Evolutionary conservation across 2,797 vertebrate genomes (phyloP), one percentile per base, ranked within the genome.

Genomic region (Acipenser ruthenus): DNA sequence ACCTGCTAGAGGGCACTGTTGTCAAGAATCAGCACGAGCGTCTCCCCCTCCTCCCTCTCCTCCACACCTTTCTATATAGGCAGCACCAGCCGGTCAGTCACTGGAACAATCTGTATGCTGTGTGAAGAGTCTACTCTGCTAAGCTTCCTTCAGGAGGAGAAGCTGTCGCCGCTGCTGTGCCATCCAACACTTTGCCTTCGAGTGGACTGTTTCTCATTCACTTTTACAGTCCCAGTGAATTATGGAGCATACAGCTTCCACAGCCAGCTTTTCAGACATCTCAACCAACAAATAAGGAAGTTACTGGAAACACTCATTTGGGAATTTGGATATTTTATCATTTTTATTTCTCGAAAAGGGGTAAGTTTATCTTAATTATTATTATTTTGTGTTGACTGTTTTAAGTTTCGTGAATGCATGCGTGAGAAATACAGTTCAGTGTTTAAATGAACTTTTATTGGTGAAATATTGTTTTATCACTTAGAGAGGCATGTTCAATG

Each of bases 11-110:
- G 64, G 49, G 53, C 73, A 81, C 74, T 67, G 60, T 64, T 53
- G 51, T 65, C 47, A 68, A 18, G 66, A 49, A 50, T 37, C 37
- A 37, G 37, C 37, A 10, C 66, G 12, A 2, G 7, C 49, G 48
- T 18, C 37, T 37, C 37, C 37, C 37, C 5, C 37, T 4, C 37
- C 37, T 37, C 62, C 12, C 12, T 50, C n/a, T 6, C 7, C 64
- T 64, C 49, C 7, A 11, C 51, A 15, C 37, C 37, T 64, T 8
- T 50, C 5, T 73, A 80, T 75, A 82, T 75, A 71, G 72, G 73
- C 74, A 68, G 77, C 76, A 80, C 82, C 82, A 82, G 77, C 84
- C 88, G 87, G 82, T 87, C 83, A 70, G 74, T 81, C 80, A 58
- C 9, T 58, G 55, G 55, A 58, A 58, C 79, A 86, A 87, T 80